Evolutionary conservation across 2,113 vertebrate species (phyloP).

Genomic region (Psilopogon haemacephalus): DNA sequence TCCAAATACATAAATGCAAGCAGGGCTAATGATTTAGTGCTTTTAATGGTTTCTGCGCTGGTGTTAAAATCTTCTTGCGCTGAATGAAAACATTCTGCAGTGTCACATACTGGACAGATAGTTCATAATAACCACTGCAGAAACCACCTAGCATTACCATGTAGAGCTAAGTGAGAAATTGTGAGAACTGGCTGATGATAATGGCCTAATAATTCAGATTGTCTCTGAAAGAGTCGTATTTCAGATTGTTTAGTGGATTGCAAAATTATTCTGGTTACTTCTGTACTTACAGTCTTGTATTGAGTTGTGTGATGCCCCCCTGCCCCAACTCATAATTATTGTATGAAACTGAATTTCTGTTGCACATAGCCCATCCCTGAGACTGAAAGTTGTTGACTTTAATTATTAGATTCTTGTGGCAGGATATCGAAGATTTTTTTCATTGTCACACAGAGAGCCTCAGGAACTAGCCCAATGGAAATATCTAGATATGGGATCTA

Average conservation of each 20-base stretch:
- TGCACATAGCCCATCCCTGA: not conserved
- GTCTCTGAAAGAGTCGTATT: not conserved
- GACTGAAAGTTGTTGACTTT: not conserved
- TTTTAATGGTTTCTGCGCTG: not conserved
- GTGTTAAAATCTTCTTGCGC: not conserved
- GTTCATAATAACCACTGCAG: not conserved
- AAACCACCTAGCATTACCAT: not conserved
- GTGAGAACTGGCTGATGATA: not conserved
- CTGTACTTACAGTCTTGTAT: not conserved
- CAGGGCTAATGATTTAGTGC: not conserved
- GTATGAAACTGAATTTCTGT: not conserved
- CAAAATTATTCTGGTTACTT: not conserved
- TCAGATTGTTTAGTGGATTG: not conserved
- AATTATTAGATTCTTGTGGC: not conserved
- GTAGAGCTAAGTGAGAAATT: not conserved
- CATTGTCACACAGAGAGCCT: not conserved
- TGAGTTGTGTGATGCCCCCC: not conserved
- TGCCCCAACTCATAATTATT: not conserved
- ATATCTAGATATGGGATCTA: not conserved
- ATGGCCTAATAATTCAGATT: not conserved
- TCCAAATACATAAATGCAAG: not conserved
- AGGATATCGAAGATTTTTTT: not conserved
- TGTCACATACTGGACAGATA: not conserved
- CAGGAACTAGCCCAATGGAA: not conserved
- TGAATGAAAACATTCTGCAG: not conserved